phyloP scores from a whole-genome alignment of 2,113 vertebrate species.

The Grallaria varia region DNA sequence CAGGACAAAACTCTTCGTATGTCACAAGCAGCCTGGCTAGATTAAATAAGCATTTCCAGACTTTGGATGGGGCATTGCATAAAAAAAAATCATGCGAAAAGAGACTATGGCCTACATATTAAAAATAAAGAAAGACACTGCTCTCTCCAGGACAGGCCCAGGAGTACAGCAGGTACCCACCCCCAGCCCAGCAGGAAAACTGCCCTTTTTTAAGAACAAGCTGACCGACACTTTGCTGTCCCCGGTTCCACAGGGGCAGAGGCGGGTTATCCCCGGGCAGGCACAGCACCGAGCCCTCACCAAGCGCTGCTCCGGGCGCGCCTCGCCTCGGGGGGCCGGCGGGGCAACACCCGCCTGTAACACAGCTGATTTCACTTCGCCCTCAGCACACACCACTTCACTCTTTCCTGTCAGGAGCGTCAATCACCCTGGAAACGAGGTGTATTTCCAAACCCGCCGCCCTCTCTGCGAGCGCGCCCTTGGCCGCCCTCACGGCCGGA shows the following conservation, averaged over 20 bases:
- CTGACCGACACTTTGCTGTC: neutral
- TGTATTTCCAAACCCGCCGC: fast-evolving
- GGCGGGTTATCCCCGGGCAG: no score
- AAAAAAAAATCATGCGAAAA: neutral
- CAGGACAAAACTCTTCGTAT: fast-evolving
- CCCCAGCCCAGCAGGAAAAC: neutral
- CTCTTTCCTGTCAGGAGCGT: fast-evolving
- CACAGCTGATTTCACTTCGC: fast-evolving
- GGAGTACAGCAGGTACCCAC: fast-evolving
- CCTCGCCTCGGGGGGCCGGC: fast-evolving
- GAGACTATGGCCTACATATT: neutral
- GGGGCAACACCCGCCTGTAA: fast-evolving
- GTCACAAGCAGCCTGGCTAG: neutral
- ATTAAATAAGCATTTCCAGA: neutral
- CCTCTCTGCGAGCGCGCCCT: fast-evolving
- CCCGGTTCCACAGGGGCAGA: fast-evolving
- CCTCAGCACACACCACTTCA: fast-evolving
- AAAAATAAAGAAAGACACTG: fast-evolving
- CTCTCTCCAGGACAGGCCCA: fast-evolving
- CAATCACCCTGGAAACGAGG: fast-evolving
- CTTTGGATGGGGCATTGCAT: no score
- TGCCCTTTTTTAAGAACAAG: neutral
- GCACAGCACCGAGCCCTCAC: fast-evolving
- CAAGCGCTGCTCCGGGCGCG: no score
- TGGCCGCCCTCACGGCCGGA: fast-evolving